Conservation (phyloP, 64 coral and sea anemone genomes). For the Cladopsammia gracilis region DNA sequence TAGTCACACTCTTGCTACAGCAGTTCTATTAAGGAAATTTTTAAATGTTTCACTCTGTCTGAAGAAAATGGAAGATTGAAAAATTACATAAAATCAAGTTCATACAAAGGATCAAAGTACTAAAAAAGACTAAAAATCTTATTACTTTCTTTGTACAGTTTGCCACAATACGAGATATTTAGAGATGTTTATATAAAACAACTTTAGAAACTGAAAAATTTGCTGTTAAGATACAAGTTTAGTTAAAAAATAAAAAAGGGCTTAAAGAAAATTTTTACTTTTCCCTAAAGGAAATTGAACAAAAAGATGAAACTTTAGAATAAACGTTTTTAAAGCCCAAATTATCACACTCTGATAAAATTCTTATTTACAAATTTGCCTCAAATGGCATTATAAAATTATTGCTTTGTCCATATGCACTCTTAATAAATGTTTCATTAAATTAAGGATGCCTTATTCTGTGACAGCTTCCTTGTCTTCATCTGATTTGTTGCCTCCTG, state of each 20-base stretch:
- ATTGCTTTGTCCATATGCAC: constrained; percentile 34
- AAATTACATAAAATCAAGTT: no score
- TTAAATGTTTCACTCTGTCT: no score
- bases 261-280: not conserved
- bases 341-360: constrained; percentile 59
- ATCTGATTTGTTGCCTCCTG: constrained; percentile 11
- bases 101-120: no score
- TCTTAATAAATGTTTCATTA: constrained; percentile 6
- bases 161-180: no score
- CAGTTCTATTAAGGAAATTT: no score
- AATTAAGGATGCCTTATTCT: constrained; percentile 42
- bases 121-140: no score
- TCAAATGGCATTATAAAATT: constrained; percentile 17
- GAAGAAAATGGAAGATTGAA: no score
- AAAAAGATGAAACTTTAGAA: not conserved
- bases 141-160: no score
- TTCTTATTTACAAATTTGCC: constrained; percentile 57
- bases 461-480: constrained; percentile 63
- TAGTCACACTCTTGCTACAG: not conserved
- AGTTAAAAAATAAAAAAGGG: no score
- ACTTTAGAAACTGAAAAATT: no score
- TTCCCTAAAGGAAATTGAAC: not conserved
- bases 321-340: not conserved
- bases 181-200: no score
- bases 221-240: no score